Percentiles rank a stretch among this genome's conserved stretches.
Evolutionary conservation across 1,140 invertebrate species (phyloP).

Genomic region (Drosophila serrata): DNA sequence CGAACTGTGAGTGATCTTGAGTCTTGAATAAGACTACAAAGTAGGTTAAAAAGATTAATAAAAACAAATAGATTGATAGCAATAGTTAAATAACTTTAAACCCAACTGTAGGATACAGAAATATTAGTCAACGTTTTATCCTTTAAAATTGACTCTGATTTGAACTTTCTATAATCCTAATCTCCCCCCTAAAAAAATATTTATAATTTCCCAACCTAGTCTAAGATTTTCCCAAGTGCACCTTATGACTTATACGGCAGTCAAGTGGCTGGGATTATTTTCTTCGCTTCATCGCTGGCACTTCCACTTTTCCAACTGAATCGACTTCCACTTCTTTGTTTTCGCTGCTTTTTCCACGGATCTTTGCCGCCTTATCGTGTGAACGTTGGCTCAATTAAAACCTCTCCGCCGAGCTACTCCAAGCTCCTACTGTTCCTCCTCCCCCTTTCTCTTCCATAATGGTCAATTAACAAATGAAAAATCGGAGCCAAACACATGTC

Average conservation of each 20-base stretch:
- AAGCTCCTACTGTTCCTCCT: background rate
- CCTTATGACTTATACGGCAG: constrained; percentile 24
- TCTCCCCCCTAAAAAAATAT: background rate
- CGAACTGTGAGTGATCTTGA: background rate
- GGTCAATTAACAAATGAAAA: constrained; percentile 55
- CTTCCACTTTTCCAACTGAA: constrained; percentile 45
- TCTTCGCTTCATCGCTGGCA: constrained; percentile 22
- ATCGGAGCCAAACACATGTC: constrained; percentile 52
- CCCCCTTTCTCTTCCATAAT: constrained; percentile 28
- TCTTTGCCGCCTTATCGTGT: constrained; percentile 43
- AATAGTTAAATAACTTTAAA: background rate
- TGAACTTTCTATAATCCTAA: too few relatives aligned
- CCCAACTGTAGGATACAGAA: background rate
- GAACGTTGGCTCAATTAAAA: constrained; percentile 47
- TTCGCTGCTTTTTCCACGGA: constrained; percentile 43
- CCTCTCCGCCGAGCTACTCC: background rate
- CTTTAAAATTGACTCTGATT: too few relatives aligned
- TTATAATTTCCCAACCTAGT: background rate
- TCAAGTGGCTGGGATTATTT: constrained; percentile 48
- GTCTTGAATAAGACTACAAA: background rate
- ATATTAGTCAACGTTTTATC: too few relatives aligned
- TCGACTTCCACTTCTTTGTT: constrained; percentile 76
- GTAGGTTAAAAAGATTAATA: background rate
- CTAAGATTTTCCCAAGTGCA: background rate
- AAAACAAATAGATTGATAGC: background rate